Conservation (phyloP, 2,113 vertebrate genomes). For the Chrysemys picta region DNA sequence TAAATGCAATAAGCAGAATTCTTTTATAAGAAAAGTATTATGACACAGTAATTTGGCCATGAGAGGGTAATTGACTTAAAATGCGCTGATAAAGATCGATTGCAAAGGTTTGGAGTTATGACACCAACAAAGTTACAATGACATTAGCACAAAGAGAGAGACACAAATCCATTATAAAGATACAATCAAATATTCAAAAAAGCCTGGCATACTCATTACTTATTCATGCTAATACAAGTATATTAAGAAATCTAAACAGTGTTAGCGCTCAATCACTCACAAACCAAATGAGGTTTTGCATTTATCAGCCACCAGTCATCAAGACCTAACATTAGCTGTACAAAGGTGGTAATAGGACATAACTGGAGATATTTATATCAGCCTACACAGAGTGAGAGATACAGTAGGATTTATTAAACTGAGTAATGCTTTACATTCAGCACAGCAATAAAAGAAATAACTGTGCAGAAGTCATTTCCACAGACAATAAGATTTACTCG, state of each 20-base stretch:
- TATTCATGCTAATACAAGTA: conserved; percentile 99
- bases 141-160: conserved; percentile 89
- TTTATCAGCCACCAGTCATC: conserved; percentile 90
- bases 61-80: conserved; percentile 89
- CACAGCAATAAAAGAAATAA: conserved; percentile 81
- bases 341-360: conserved; percentile 84
- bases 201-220: conserved; percentile 93
- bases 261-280: conserved; percentile 96
- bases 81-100: conserved; percentile 93
- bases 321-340: conserved; percentile 76
- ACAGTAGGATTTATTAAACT: conserved; percentile 85
- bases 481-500: conserved; percentile 81
- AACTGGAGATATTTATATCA: conserved; percentile 85
- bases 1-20: conserved; percentile 47
- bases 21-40: conserved; percentile 63
- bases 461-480: conserved; percentile 78
- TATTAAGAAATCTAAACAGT: conserved; percentile 99
- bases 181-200: conserved; percentile 99
- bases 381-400: conserved; percentile 79
- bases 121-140: conserved; percentile 92
- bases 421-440: conserved; percentile 78
- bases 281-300: conserved; percentile 91
- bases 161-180: conserved; percentile 92
- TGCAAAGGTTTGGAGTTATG: conserved; percentile 82
- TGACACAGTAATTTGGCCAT: conserved; percentile 65